Conservation (phyloP, 2,888 invertebrate genomes). For the Serrognathus titanus region DNA sequence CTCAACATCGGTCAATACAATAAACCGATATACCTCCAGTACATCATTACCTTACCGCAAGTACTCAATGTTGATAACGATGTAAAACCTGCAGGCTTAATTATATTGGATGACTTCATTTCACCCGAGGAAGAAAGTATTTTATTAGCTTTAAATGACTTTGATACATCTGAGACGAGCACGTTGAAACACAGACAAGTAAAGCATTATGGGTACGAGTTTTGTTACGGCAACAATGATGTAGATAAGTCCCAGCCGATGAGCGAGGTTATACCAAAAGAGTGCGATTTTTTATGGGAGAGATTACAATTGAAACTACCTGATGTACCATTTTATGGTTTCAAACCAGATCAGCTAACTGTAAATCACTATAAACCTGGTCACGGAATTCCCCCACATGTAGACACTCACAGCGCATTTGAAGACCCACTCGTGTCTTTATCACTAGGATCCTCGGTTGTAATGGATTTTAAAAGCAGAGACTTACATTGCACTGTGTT, state of each 20-base stretch:
- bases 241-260: slow-evolving; percentile 71
- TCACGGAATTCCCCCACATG: slow-evolving; percentile 92
- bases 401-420: slow-evolving; percentile 95
- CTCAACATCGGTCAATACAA: slow-evolving; percentile 56
- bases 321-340: slow-evolving; percentile 41
- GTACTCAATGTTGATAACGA: slow-evolving; percentile 38
- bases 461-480: slow-evolving; percentile 84
- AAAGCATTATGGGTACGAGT: slow-evolving; percentile 89
- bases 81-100: slow-evolving; percentile 65
- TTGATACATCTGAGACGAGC: slow-evolving; percentile 52
- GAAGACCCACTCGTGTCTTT: slow-evolving; percentile 83
- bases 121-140: slow-evolving; percentile 61
- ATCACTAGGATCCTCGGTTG: slow-evolving; percentile 74
- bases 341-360: slow-evolving; percentile 76
- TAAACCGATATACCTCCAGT: slow-evolving; percentile 64
- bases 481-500: slow-evolving; percentile 58
- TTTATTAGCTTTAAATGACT: slow-evolving; percentile 53
- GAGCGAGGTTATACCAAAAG: slow-evolving; percentile 63
- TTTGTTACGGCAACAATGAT: slow-evolving; percentile 82
- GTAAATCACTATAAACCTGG: slow-evolving; percentile 81
- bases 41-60: slow-evolving; percentile 34
- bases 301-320: slow-evolving; percentile 46
- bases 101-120: slow-evolving; percentile 69
- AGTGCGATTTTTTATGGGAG: slow-evolving; percentile 64
- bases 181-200: slow-evolving; percentile 79